A percentile compares a stretch with the other conserved stretches of the same genome.
Evolutionary conservation across 2,888 invertebrate species (phyloP).

Genomic region (Thumatha senex): DNA sequence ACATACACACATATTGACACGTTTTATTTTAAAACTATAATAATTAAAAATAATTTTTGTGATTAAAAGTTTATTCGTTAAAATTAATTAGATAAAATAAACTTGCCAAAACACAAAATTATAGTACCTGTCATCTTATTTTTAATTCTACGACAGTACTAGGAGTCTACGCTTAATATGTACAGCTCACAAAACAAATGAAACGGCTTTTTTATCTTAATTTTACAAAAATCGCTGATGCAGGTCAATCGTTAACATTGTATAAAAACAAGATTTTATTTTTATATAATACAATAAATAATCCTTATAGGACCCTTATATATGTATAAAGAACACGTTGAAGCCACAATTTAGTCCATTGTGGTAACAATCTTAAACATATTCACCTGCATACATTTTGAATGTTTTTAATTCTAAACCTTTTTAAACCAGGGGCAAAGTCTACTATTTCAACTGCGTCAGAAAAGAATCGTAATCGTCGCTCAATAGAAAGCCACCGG

Average conservation of each 20-base stretch:
- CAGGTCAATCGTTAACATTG: constrained; percentile 77
- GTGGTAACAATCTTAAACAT: constrained; percentile 65
- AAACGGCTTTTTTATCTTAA: constrained; percentile 48
- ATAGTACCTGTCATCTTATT: constrained; percentile 67
- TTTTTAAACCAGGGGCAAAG: too few species aligned
- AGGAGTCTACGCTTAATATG: constrained; percentile 72
- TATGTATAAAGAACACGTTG: constrained; percentile 65
- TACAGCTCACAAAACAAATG: constrained; percentile 76
- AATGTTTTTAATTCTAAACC: constrained; percentile 24
- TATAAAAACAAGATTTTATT: constrained; percentile 41
- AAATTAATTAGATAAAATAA: constrained; percentile 83
- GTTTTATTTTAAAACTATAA: too few species aligned
- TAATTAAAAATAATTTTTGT: constrained; percentile 21
- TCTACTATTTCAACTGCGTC: too few species aligned
- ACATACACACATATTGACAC: too few species aligned
- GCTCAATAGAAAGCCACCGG: too few species aligned
- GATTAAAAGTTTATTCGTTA: constrained; percentile 80
- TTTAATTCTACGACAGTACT: constrained; percentile 69
- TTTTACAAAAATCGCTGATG: constrained; percentile 62
- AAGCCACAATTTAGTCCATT: constrained; percentile 53
- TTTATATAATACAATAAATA: constrained; percentile 48
- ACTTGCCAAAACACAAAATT: constrained; percentile 76
- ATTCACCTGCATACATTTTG: constrained; percentile 76
- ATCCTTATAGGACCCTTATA: constrained; percentile 62
- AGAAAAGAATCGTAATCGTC: too few species aligned